Evolutionary conservation across 2,113 vertebrate genomes (phyloP).

Genomic region (Silurus meridionalis): DNA sequence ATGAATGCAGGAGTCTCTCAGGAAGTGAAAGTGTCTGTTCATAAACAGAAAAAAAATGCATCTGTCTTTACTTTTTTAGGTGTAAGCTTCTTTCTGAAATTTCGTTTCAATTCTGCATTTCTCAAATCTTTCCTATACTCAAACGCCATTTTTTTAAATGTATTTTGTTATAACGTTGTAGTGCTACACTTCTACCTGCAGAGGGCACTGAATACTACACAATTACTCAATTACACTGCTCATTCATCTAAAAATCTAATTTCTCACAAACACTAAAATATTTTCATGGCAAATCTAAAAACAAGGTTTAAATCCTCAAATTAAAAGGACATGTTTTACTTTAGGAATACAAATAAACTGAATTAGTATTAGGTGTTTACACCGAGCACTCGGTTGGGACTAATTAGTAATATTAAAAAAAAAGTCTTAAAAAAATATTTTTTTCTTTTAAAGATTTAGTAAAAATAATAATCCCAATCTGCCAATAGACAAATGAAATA

Average conservation of each 20-base stretch:
- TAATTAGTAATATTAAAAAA: not conserved
- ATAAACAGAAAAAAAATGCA: not conserved
- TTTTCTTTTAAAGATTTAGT: too few relatives aligned
- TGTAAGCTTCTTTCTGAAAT: not conserved
- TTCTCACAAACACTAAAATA: not conserved
- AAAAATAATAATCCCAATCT: too few relatives aligned
- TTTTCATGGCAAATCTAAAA: not conserved
- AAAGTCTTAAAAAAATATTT: too few relatives aligned
- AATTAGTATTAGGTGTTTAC: not conserved
- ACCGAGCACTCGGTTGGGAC: not conserved
- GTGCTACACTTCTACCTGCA: not conserved
- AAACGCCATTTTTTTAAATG: not conserved
- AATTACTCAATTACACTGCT: not conserved
- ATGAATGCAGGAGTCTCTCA: not conserved
- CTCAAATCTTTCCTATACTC: not conserved
- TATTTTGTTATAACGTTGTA: not conserved
- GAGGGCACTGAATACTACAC: not conserved
- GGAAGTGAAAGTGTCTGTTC: not conserved
- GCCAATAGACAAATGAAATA: too few relatives aligned
- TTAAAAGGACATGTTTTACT: not conserved
- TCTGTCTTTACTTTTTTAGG: too few relatives aligned
- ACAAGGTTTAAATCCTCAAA: not conserved
- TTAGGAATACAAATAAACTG: not conserved
- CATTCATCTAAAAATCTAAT: not conserved
- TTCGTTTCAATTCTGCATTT: not conserved